Conservation (phyloP, 2,113 vertebrate genomes). For the Dendropsophus ebraccatus region DNA sequence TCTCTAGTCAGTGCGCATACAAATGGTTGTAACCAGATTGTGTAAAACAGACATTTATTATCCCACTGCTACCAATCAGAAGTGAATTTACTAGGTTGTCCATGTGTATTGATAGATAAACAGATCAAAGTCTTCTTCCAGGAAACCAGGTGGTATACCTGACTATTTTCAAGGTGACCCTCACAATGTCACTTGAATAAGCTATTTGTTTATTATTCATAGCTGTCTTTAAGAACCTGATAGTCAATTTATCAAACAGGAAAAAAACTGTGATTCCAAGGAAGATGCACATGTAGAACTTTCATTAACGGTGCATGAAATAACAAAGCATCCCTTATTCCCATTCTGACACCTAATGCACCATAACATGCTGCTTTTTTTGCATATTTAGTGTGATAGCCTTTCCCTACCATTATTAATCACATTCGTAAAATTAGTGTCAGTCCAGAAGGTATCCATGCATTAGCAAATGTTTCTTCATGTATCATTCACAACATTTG, state of each 20-base stretch:
- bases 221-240: conserved; percentile 24
- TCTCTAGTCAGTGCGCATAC: too few species aligned
- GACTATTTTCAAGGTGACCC: conserved; percentile 26
- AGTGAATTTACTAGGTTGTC: background rate
- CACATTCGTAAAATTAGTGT: background rate
- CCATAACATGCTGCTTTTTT: background rate
- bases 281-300: background rate
- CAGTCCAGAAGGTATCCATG: background rate
- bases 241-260: conserved; percentile 21
- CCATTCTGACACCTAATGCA: too few species aligned
- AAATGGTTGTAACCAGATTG: background rate
- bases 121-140: background rate
- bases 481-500: too few species aligned
- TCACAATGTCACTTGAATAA: background rate
- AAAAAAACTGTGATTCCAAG: background rate
- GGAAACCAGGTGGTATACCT: background rate
- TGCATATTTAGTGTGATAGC: background rate
- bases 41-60: background rate
- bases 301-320: background rate
- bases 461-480: background rate
- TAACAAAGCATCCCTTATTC: background rate
- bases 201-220: conserved; percentile 7
- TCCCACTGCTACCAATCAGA: background rate
- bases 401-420: background rate
- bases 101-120: conserved; percentile 7